Evolutionary conservation across 2,888 invertebrate genomes (phyloP), one percentile per base, ranked within the genome.

Genomic region (Pollenia labialis): DNA sequence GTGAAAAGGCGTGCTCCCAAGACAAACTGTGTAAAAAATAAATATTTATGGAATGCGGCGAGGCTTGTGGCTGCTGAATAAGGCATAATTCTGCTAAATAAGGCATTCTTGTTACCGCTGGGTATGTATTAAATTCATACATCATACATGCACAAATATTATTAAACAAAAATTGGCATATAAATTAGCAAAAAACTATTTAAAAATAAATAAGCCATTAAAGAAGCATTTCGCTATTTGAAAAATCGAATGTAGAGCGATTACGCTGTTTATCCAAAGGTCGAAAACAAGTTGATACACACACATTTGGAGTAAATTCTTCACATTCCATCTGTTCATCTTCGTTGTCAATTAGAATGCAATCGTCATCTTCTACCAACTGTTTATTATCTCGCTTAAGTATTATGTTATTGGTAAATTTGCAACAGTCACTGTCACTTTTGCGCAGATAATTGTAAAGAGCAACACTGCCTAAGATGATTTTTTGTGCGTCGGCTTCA

Each of bases 401-500:
- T 84, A 88, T 16, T n/a, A 88, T 88, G 12, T 85, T 87, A 76
- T 92, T 91, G 32, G 92, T 91, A 82, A 90, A 90, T 75, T 92
- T 90, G 40, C 90, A 91, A 84, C 92, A 92, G 11, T 91, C 90
- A 56, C 89, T 89, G 80, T 92, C 91, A 18, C 91, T 92, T 87
- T 92, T 92, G 14, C 92, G 92, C 89, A 92, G 89, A 86, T 92
- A 92, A 89, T 92, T 92, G 74, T 92, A 92, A 9, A 92, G 87
- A n/a, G 92, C 92, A 81, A 92, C 91, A 88, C 92, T 92, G 84
- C 92, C 92, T 4, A 92, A 86, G 1, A 92, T 92, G 14, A 92
- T 92, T 85, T 92, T 92, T 60, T 90, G 90, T 46, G 92, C 92
- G 87, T 92, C 92, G 58, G 91, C 91, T 80, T 91, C 90, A 82